A percentile compares a stretch with the other conserved stretches of the same genome.
These are phyloP conservation scores for Tromatobia lineatoria DNA, from an alignment of 2,888 invertebrate species.

Conservation along the genomic window DNA sequence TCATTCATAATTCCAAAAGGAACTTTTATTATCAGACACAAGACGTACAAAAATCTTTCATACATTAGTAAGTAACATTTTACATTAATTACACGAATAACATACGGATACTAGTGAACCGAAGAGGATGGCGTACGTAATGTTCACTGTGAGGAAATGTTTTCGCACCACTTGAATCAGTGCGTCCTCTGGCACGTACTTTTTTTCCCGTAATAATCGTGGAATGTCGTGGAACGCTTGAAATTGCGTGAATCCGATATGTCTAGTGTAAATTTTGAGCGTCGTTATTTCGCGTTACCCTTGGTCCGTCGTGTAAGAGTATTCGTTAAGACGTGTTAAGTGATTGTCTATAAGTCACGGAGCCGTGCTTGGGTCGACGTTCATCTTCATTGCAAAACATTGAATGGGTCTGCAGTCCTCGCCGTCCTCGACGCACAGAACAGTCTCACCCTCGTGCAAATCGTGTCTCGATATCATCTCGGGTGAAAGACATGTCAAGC, in stretches of 20 bases:
- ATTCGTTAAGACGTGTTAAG: neutral
- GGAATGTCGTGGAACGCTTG: constrained; percentile 39
- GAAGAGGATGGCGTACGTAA: constrained; percentile 4
- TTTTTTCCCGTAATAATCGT: constrained; percentile 17
- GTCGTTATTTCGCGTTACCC: constrained; percentile 25
- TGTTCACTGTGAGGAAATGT: constrained; percentile 19
- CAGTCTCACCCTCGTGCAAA: constrained; percentile 72
- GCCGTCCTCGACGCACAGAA: constrained; percentile 74
- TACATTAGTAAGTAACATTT: constrained; percentile 54
- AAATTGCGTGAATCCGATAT: constrained; percentile 39
- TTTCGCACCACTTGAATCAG: neutral
- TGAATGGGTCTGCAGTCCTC: constrained; percentile 74
- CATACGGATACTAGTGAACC: constrained; percentile 8
- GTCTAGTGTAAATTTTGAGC: constrained; percentile 27
- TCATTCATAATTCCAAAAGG: neutral
- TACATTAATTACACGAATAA: constrained; percentile 27
- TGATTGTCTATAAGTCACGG: constrained; percentile 61
- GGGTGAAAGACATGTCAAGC: constrained; percentile 68
- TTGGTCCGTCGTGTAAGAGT: constrained; percentile 26
- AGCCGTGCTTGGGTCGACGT: constrained; percentile 67
- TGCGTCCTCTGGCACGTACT: neutral
- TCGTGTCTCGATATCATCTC: constrained; percentile 73
- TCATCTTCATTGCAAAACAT: constrained; percentile 73
- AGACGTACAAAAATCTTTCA: constrained; percentile 36
- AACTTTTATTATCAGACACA: constrained; percentile 50